These are phyloP conservation scores for Eupristina koningsbergeri DNA, from an alignment of 1,140 invertebrate genomes.

Conservation along the genomic window DNA sequence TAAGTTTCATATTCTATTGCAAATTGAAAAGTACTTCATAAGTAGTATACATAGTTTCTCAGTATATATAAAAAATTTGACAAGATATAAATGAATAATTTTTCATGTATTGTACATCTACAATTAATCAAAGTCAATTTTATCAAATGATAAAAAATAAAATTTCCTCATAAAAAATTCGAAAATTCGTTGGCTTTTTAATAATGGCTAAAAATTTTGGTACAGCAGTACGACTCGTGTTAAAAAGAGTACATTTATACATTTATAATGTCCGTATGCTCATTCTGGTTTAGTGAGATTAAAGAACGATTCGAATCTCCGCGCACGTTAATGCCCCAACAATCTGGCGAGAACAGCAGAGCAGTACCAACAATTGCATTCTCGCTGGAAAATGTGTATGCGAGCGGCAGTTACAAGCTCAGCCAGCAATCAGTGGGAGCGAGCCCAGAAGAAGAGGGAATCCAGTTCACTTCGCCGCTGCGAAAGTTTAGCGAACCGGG, in stretches of 20 bases:
- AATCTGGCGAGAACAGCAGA: background rate
- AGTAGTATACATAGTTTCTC: too few species aligned
- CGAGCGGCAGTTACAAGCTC: background rate
- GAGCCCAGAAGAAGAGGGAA: conserved; percentile 37
- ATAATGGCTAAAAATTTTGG: too few species aligned
- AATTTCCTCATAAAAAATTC: too few species aligned
- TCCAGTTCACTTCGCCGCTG: conserved; percentile 38
- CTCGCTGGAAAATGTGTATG: background rate
- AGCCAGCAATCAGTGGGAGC: background rate
- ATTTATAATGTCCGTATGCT: background rate
- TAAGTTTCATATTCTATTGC: background rate
- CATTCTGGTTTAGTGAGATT: background rate
- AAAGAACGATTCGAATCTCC: background rate
- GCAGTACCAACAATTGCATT: background rate
- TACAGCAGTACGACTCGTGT: background rate
- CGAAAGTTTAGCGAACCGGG: conserved; percentile 57
- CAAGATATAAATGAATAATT: too few species aligned
- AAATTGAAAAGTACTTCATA: background rate
- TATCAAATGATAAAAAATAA: too few species aligned
- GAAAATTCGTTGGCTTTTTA: too few species aligned
- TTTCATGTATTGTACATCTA: too few species aligned
- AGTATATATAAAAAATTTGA: too few species aligned
- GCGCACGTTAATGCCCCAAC: background rate
- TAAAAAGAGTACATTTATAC: background rate
- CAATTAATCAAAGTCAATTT: too few species aligned